Conservation (phyloP, 1,140 invertebrate genomes). For the Schmidtea mediterranea region DNA sequence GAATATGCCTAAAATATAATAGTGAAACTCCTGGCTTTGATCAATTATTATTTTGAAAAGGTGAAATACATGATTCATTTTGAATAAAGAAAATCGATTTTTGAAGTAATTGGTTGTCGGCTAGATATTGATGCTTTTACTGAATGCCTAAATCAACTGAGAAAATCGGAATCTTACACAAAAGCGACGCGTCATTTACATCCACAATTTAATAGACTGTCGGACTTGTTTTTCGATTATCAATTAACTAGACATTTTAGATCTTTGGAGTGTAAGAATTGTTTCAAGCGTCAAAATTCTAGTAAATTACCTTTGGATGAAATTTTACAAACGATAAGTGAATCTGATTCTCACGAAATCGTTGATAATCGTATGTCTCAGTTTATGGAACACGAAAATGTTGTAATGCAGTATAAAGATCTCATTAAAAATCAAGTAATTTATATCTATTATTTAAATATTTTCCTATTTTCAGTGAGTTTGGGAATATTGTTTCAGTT, state of each 20-base stretch:
- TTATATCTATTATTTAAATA: no score
- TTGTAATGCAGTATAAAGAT: slow-evolving; percentile 44
- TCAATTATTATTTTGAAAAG: background rate
- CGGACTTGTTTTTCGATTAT: slow-evolving; percentile 64
- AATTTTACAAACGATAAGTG: slow-evolving; percentile 13
- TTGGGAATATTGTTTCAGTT: no score
- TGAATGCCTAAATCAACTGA: slow-evolving; percentile 54
- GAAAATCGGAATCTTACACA: slow-evolving; percentile 62
- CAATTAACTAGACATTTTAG: slow-evolving; percentile 62
- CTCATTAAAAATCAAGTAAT: slow-evolving; percentile 52
- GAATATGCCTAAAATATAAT: slow-evolving; percentile 1
- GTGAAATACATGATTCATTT: background rate
- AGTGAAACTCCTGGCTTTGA: background rate
- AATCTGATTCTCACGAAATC: slow-evolving; percentile 14
- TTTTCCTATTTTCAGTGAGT: no score
- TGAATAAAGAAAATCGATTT: slow-evolving; percentile 24
- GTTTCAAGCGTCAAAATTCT: background rate
- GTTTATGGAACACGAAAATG: slow-evolving; percentile 19
- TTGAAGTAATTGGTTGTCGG: slow-evolving; percentile 57
- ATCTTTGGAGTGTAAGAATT: slow-evolving; percentile 27
- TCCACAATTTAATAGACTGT: slow-evolving; percentile 40
- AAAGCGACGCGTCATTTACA: slow-evolving; percentile 72
- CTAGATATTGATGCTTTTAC: slow-evolving; percentile 66
- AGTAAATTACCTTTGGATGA: slow-evolving; percentile 9
- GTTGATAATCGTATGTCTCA: slow-evolving; percentile 10